Evolutionary conservation across 1,140 invertebrate species (phyloP).

Genomic region (Drosophila murphyi): DNA sequence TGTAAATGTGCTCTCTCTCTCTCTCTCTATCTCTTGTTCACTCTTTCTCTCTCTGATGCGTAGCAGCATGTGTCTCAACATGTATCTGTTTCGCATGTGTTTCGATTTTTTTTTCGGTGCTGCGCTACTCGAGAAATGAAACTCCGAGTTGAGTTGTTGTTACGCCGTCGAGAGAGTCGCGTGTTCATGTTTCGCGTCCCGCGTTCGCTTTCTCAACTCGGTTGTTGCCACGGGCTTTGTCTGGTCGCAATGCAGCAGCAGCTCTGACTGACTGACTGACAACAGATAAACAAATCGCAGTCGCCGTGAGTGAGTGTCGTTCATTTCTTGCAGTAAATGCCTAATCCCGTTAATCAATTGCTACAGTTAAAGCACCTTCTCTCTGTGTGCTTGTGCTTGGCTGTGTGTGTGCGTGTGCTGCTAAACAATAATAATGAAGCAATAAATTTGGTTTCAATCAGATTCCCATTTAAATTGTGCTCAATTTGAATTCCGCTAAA

Average conservation of each 20-base stretch:
- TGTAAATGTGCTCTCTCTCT: neutral
- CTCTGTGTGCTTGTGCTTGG: neutral
- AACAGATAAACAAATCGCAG: constrained; percentile 38
- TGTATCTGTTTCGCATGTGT: constrained; percentile 10
- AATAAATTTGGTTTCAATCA: constrained; percentile 41
- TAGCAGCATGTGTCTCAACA: constrained; percentile 38
- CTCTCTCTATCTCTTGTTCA: neutral
- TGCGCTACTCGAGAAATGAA: constrained; percentile 17
- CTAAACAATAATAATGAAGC: constrained; percentile 54
- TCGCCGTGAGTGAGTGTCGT: constrained; percentile 34
- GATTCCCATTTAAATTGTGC: constrained; percentile 31
- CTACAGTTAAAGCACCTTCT: constrained; percentile 28
- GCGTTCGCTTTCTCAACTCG: constrained; percentile 35
- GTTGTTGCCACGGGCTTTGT: constrained; percentile 51
- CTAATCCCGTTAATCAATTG: constrained; percentile 31
- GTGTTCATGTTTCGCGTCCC: constrained; percentile 44
- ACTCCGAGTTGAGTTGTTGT: constrained; percentile 50
- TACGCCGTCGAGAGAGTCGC: constrained; percentile 49
- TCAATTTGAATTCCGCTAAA: constrained; percentile 21
- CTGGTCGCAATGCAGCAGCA: constrained; percentile 36
- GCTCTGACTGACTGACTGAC: constrained; percentile 33
- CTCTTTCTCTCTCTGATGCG: constrained; percentile 10
- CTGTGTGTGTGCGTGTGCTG: constrained; percentile 15
- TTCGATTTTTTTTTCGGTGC: constrained; percentile 2
- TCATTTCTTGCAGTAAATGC: constrained; percentile 26